Evolutionary conservation across 2,113 vertebrate species (phyloP), one percentile per base, ranked within the genome.

Genomic region (Thalassoma bifasciatum): DNA sequence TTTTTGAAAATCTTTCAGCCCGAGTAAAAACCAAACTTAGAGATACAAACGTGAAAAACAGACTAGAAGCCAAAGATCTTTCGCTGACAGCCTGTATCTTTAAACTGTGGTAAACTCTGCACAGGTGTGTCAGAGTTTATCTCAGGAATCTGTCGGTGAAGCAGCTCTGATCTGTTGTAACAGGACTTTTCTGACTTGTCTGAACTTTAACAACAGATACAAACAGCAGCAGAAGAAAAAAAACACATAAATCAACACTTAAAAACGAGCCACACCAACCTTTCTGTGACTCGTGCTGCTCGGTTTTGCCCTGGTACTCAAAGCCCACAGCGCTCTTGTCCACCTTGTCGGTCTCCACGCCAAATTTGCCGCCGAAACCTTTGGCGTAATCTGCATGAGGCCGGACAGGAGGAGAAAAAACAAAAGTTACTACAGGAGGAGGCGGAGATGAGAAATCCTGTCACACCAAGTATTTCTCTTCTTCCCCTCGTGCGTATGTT

Each of bases 261-360:
- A 30, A 30, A 30, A 30, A n/a, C 10, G 42, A 14, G 0, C 16
- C n/a, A 19, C 0, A 62, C 85, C 12, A 22, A 98, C 98, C 96
- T 96, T 94, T 98, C 94, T 98, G 61, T 1, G 97, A 98, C 86
- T 96, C 95, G 7, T 98, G 97, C 63, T 93, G 95, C 92, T 99
- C 98, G 0, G 96, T 97, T 90, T 97, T 97, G 23, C 95, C 95
- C 92, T 97, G 95, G 92, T 99, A 98, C 90, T 98, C 97, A 23
- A 98, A 98, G 68, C 97, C 97, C 86, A 98, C 82, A 0, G 97
- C 98, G 1, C 96, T 97, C 92, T 96, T 97, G 94, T 98, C 97
- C 92, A 99, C 96, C 2, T 96, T 96, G 93, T 99, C 97, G 0
- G 95, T 94, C 92, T 98, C 97, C 1, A 98, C 95, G 0, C 97